Evolutionary conservation across 2,797 vertebrate genomes (phyloP).

Genomic region (Ciconia nigra): DNA sequence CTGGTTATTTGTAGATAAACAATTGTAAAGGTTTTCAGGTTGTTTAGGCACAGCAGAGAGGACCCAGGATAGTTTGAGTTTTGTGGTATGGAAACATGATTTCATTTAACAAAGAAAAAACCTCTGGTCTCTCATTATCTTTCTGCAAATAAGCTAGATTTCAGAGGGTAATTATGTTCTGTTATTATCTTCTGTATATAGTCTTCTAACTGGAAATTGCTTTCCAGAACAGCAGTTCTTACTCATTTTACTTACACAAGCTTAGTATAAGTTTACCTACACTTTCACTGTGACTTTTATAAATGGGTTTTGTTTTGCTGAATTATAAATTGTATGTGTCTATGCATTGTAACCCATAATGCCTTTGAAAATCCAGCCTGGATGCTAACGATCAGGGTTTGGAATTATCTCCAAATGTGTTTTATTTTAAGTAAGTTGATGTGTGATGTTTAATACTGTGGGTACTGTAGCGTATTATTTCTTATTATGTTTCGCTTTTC

Average conservation of each 20-base stretch:
- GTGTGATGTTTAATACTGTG: not conserved
- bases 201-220: not conserved
- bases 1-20: not conserved
- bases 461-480: not conserved
- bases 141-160: not conserved
- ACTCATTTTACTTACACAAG: not conserved
- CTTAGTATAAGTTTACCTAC: conserved; percentile 19
- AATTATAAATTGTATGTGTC: conserved; percentile 9
- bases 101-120: not conserved
- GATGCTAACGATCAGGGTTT: not conserved
- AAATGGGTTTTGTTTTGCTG: conserved; percentile 21
- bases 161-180: not conserved
- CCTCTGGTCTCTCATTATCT: not conserved
- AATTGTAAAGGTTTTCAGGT: not conserved
- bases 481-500: not conserved
- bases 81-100: not conserved
- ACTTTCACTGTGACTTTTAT: conserved; percentile 55
- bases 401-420: conserved; percentile 13
- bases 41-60: not conserved
- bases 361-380: conserved; percentile 50
- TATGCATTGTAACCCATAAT: conserved; percentile 44
- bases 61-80: not conserved
- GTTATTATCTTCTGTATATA: not conserved
- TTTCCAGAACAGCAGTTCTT: not conserved
- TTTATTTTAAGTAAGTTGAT: not conserved